Conservation (phyloP, 2,888 invertebrate species). For the Eulithis testata region DNA sequence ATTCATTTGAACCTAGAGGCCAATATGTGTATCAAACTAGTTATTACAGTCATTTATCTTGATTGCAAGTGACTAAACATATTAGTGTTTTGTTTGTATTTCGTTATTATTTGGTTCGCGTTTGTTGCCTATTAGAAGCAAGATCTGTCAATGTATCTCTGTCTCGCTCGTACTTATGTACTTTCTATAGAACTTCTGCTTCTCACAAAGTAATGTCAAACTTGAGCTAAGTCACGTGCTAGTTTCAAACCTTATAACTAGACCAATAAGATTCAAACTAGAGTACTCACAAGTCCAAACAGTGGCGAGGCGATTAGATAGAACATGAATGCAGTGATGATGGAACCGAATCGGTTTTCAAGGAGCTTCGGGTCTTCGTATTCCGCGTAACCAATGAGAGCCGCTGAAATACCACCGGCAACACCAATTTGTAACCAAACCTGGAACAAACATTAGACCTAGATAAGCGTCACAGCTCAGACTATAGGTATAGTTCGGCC, state of each 20-base stretch:
- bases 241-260: too few relatives aligned
- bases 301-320: slow-evolving; percentile 89
- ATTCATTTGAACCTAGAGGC: slow-evolving; percentile 7
- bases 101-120: too few relatives aligned
- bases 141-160: neutral
- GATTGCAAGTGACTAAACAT: neutral
- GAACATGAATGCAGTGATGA: slow-evolving; percentile 88
- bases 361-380: slow-evolving; percentile 87
- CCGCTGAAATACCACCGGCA: slow-evolving; percentile 82
- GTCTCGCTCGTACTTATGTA: neutral
- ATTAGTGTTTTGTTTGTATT: too few relatives aligned
- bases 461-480: neutral
- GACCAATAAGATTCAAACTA: slow-evolving; percentile 4
- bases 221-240: too few relatives aligned
- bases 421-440: slow-evolving; percentile 85
- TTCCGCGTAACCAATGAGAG: slow-evolving; percentile 86
- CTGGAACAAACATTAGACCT: slow-evolving; percentile 14
- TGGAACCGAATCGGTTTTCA: slow-evolving; percentile 88
- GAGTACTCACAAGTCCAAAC: slow-evolving; percentile 85
- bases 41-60: neutral
- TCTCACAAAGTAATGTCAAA: too few relatives aligned
- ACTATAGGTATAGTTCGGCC: too few relatives aligned
- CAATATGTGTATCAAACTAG: neutral
- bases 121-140: neutral
- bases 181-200: too few relatives aligned